These are phyloP conservation scores for Drosophila gunungcola DNA, from an alignment of 1,140 invertebrate species.

Conservation along the genomic window DNA sequence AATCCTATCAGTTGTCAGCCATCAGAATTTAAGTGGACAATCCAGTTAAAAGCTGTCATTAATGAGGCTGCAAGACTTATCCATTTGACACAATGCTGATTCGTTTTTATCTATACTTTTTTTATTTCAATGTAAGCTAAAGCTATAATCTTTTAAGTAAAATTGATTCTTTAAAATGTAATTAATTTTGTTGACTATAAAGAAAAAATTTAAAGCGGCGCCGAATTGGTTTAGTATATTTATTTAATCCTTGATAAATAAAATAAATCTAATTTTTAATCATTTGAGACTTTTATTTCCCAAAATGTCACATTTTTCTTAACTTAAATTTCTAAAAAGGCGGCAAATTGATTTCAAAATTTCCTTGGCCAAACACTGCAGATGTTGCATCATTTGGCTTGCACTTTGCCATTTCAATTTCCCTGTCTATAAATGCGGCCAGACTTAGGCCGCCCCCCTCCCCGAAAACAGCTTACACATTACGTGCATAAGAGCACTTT, in stretches of 20 bases:
- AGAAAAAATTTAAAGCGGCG: too few species aligned
- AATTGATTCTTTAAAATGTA: too few species aligned
- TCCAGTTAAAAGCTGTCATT: constrained; percentile 24
- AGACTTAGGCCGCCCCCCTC: constrained; percentile 5
- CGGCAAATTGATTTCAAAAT: constrained; percentile 2
- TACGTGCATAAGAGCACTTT: constrained; percentile 71
- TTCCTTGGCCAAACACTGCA: constrained; percentile 26
- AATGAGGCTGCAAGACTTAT: constrained; percentile 14
- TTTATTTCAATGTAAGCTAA: neutral
- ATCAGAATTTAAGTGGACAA: constrained; percentile 26
- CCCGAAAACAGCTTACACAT: constrained; percentile 43
- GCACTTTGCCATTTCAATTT: constrained; percentile 51
- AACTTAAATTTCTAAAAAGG: neutral
- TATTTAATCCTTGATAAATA: too few species aligned
- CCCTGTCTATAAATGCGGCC: constrained; percentile 22
- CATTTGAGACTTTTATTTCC: too few species aligned
- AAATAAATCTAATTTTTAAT: too few species aligned
- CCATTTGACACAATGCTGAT: constrained; percentile 2
- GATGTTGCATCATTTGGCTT: constrained; percentile 48
- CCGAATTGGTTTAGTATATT: too few species aligned
- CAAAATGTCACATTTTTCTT: too few species aligned
- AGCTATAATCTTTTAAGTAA: too few species aligned
- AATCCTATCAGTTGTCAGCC: constrained; percentile 31
- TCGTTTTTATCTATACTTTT: neutral
- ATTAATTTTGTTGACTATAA: too few species aligned